Evolutionary conservation across 1,140 invertebrate genomes (phyloP), one percentile per base, ranked within the genome.

Genomic region (Lucilia cuprina): DNA sequence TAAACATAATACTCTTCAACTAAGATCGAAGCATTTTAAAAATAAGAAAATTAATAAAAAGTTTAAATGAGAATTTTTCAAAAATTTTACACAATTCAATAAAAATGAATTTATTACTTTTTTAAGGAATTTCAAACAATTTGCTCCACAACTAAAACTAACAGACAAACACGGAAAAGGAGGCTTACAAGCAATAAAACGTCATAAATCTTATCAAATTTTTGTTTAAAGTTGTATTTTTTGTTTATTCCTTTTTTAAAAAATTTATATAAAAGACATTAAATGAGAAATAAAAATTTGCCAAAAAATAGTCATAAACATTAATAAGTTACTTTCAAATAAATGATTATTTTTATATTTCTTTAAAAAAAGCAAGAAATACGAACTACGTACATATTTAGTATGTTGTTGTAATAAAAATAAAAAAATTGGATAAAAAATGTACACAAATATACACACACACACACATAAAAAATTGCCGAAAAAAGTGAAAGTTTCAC

Each of bases 401-500:
- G 82, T 85, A 41, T 41, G 82, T 84, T 60, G 77, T 84, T 82
- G 13, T 83, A 47, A 85, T 70, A 83, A 85, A 83, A 84, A 78
- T 30, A 78, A 83, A 86, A 87, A 87, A 86, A 88, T 86, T 86
- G 84, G 88, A 89, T 84, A 86, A 89, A 89, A 89, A 87, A 88
- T 87, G 88, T 41, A 86, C 65, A 2, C 25, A 30, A 30, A 30
- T 30, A 30, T 3, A 30, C 25, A 30, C 25, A 70, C 10, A 30
- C 25, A 30, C 25, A 30, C 25, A 70, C 10, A 70, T 86, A 88
- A 88, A 89, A 90, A 89, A 90, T 87, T 90, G 89, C 89, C 89
- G 89, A 90, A 90, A 90, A 70, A 90, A 90, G 89, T 90, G 89
- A 90, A 90, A 90, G 89, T 90, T 89, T 84, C 50, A 78, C 75